Base-by-base conservation (phyloP, 2,888 invertebrate genomes). In the Phortica okadai region DNA sequence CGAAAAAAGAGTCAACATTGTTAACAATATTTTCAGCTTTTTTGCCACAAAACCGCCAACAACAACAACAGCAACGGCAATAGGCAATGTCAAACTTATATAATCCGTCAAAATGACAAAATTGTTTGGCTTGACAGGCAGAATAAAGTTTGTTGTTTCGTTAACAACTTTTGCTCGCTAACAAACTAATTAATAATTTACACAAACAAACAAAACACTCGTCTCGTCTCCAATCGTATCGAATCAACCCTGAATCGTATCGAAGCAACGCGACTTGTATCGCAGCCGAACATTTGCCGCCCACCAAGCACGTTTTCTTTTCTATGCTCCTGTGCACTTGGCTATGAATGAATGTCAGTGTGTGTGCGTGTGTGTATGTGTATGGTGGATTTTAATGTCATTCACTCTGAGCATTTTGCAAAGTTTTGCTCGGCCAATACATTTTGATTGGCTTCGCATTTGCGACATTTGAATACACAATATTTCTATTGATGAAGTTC, bases 131-230 rank as follows among this genome's bases (percentile, higher is more conserved):
- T 8, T 50, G 50, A 14, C 69, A 33, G 42, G 42, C n/a, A 33
- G 69, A 6, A 25, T 21, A 16, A 62, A 62, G 25, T 25, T 62
- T 56, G 14, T 56, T 16, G 56, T 56, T 56, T 56, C 16, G 44
- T 33, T 67, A 44, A n/a, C 67, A 67, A 67, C 45, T 50, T 70
- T 70, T 25, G 66, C 45, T 50, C 50, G n/a, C 50, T 50, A 70
- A 50, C 69, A 70, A 70, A 50, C 69, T 70, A 70, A 70, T 70
- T 70, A 70, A 70, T 70, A 70, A 70, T 70, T 70, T 70, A 45
- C 6, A 70, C 69, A 50, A 70, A 45, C 50, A 70, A n/a, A 66
- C 21, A 59, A 59, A 8, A 58, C 1, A 16, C 7, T 56, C 10
- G 11, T 33, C 2, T 33, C 33, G 33, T 33, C 33, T 33, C 33